Base-by-base conservation (phyloP, 2,797 vertebrate genomes). In the Lithobates pipiens region DNA sequence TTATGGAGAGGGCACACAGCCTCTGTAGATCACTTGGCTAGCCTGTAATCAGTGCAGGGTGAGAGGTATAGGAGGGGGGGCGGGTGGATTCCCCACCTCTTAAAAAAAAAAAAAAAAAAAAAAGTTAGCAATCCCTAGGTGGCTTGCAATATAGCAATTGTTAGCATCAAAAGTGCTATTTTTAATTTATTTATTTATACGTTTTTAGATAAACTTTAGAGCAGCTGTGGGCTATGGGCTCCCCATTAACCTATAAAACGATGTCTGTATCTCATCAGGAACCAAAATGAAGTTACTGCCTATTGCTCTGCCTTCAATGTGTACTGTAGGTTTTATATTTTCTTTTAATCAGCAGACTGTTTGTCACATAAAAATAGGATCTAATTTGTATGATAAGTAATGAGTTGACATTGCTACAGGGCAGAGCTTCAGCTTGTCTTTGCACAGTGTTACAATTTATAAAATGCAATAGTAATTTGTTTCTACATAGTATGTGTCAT, bases 111-210 rank as follows among this genome's bases (percentile, higher is more conserved):
- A 32, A 3, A 36, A 36, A 36, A 68, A 42, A 57, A 29, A 69
- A 63, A 21, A 39, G 10, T n/a, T 18, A 23, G 36, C 68, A 79
- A 39, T 44, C 36, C 50, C 18, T 54, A 69, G 65, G 34, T 63
- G 77, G 78, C n/a, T 54, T 67, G 61, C 46, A 80, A 42, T 74
- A 73, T 74, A 73, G 57, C 21, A 80, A 80, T 29, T 76, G 3
- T 74, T 71, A 57, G 69, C 57, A 78, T 76, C 69, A 8, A 73
- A 42, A 67, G 68, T 82, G 54, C n/a, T 75, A 46, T 86, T 77
- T 86, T 80, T 87, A 68, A 87, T 80, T 87, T 87, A 87, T 87
- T 87, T 83, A 87, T 87, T 84, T 84, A 87, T 87, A 83, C 57
- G 68, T 50, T 71, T 34, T 32, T 81, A 83, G 57, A 57, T 69